phyloP scores from a whole-genome alignment of 2,797 vertebrate species.

The Okamejei kenojei region DNA sequence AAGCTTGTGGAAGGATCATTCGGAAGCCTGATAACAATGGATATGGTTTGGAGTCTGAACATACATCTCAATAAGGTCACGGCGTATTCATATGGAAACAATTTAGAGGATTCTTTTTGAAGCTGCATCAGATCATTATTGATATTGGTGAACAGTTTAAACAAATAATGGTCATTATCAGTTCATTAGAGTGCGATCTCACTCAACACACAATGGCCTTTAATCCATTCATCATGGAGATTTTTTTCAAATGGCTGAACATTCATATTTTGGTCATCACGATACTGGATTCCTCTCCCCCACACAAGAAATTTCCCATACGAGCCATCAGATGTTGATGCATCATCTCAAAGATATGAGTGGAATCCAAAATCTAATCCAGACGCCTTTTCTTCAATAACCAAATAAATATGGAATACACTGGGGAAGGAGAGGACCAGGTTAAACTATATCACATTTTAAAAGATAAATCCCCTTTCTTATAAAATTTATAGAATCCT shows the following conservation, averaged over 20 bases:
- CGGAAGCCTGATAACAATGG: too few species aligned
- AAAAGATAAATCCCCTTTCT: not conserved
- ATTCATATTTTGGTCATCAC: slow-evolving; percentile 1
- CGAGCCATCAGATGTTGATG: slow-evolving; percentile 23
- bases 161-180: slow-evolving; percentile 31
- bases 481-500: not conserved
- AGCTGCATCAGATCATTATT: slow-evolving; percentile 20
- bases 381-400: slow-evolving; percentile 13
- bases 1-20: too few species aligned
- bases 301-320: not conserved
- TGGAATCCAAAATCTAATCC: slow-evolving; percentile 27
- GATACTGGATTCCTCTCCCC: not conserved
- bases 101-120: slow-evolving; percentile 14
- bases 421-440: not conserved
- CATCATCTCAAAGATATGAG: slow-evolving; percentile 1
- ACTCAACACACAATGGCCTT: not conserved
- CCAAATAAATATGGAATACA: slow-evolving; percentile 22
- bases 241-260: slow-evolving; percentile 6
- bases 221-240: slow-evolving; percentile 32
- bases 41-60: not conserved
- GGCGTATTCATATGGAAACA: slow-evolving; percentile 17
- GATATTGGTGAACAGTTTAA: slow-evolving; percentile 23
- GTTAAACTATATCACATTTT: not conserved
- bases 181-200: slow-evolving; percentile 14
- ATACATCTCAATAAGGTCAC: not conserved